These are phyloP conservation scores for Bathynomus jamesi DNA, from an alignment of 1,140 invertebrate species.

Conservation along the genomic window DNA sequence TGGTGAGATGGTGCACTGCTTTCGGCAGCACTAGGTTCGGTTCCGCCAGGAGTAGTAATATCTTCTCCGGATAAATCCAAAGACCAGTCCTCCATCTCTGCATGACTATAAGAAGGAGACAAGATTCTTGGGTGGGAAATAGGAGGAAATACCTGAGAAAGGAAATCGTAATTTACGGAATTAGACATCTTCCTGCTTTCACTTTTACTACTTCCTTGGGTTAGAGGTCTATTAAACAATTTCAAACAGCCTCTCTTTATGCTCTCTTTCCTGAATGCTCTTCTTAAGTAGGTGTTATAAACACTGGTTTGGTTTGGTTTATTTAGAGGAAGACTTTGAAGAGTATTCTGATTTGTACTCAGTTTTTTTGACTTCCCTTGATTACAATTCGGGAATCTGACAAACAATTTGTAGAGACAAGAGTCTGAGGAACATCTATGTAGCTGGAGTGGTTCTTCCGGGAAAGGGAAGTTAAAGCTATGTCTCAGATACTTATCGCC, in stretches of 20 bases:
- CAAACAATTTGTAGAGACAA: slow-evolving; percentile 23
- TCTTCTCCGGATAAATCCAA: slow-evolving; percentile 61
- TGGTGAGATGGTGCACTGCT: slow-evolving; percentile 21
- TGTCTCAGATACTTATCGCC: slow-evolving; percentile 50
- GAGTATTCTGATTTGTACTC: neutral
- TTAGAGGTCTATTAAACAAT: neutral
- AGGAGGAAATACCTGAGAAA: slow-evolving; percentile 11
- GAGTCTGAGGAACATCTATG: slow-evolving; percentile 35
- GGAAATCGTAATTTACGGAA: neutral
- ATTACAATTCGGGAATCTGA: neutral
- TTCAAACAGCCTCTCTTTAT: slow-evolving; percentile 15
- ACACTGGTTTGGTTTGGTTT: neutral
- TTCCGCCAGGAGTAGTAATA: slow-evolving; percentile 32
- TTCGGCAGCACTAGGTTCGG: slow-evolving; percentile 22
- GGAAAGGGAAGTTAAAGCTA: slow-evolving; percentile 51
- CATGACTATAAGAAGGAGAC: slow-evolving; percentile 62
- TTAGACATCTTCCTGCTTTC: neutral
- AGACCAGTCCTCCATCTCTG: slow-evolving; percentile 70
- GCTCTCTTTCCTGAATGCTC: slow-evolving; percentile 49
- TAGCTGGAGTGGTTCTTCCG: slow-evolving; percentile 5
- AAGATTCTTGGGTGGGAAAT: slow-evolving; percentile 53
- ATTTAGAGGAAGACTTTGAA: neutral
- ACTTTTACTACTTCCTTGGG: neutral
- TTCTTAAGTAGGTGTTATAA: slow-evolving; percentile 31
- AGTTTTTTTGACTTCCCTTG: neutral